Percentiles rank a stretch among this genome's conserved stretches.
Conservation (phyloP, 2,888 invertebrate genomes). For the Nipponacmea schrenckii region DNA sequence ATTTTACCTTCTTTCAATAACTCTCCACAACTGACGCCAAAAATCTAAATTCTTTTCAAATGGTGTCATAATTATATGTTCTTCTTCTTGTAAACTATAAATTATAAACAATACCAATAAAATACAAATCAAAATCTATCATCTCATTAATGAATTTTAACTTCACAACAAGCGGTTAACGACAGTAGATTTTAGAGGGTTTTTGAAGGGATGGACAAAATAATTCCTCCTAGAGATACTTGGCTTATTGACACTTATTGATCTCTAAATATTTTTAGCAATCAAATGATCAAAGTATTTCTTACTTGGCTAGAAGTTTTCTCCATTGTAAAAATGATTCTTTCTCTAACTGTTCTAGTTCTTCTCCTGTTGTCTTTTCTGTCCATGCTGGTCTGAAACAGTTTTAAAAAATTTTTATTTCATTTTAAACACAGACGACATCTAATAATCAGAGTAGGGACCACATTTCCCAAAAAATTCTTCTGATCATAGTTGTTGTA, state of each 20-base stretch:
- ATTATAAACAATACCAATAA: background rate
- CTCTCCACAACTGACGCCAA: slow-evolving; percentile 98
- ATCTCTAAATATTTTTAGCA: too few relatives aligned
- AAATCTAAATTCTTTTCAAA: slow-evolving; percentile 98
- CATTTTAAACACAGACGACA: too few relatives aligned
- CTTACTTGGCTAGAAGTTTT: slow-evolving; percentile 77
- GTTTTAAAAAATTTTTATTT: slow-evolving; percentile 10
- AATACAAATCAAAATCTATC: background rate
- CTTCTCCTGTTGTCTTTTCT: slow-evolving; percentile 79
- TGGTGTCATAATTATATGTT: slow-evolving; percentile 88
- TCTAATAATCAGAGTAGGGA: too few relatives aligned
- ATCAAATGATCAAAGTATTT: background rate
- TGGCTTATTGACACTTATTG: too few relatives aligned
- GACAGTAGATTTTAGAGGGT: background rate
- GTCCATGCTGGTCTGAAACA: slow-evolving; percentile 82
- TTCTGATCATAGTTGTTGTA: too few relatives aligned
- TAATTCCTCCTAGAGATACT: too few relatives aligned
- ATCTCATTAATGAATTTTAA: background rate
- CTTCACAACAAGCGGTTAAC: background rate
- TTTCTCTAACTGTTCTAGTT: slow-evolving; percentile 82
- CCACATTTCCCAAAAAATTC: too few relatives aligned
- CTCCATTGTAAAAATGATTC: slow-evolving; percentile 92
- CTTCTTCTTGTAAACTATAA: slow-evolving; percentile 68
- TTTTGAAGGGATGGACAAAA: too few relatives aligned
- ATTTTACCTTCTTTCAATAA: slow-evolving; percentile 82